These are phyloP conservation scores for Empis stercorea DNA, from an alignment of 2,888 invertebrate species.

Conservation along the genomic window DNA sequence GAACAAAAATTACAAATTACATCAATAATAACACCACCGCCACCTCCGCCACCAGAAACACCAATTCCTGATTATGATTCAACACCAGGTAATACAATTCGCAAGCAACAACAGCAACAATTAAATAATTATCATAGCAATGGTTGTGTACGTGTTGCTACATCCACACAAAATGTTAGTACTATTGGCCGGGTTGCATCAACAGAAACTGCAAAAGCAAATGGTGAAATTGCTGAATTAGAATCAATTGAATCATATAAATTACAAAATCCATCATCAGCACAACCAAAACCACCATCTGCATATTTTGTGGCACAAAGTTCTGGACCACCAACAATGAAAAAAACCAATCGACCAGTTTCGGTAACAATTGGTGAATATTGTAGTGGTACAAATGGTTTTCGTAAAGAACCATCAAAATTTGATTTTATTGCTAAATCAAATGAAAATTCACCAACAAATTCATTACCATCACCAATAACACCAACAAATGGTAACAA, in stretches of 20 bases:
- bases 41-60: slow-evolving; percentile 31
- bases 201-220: slow-evolving; percentile 22
- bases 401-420: slow-evolving; percentile 53
- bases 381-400: slow-evolving; percentile 39
- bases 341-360: slow-evolving; percentile 46
- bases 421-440: slow-evolving; percentile 47
- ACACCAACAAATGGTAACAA: background rate
- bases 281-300: slow-evolving; percentile 52
- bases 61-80: slow-evolving; percentile 45
- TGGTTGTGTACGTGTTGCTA: slow-evolving; percentile 9
- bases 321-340: slow-evolving; percentile 44
- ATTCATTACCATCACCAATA: background rate
- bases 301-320: slow-evolving; percentile 52
- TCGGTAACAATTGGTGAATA: slow-evolving; percentile 61
- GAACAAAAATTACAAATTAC: background rate
- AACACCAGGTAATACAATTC: slow-evolving; percentile 13
- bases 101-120: slow-evolving; percentile 11
- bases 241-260: slow-evolving; percentile 65
- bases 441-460: slow-evolving; percentile 28
- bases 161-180: slow-evolving; percentile 8
- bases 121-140: slow-evolving; percentile 12
- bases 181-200: slow-evolving; percentile 13
- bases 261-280: slow-evolving; percentile 48
- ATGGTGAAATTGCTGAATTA: slow-evolving; percentile 52
- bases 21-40: background rate